These are phyloP conservation scores for Sebastes trivittatus DNA, from an alignment of 2,797 vertebrate genomes.

Conservation along the genomic window DNA sequence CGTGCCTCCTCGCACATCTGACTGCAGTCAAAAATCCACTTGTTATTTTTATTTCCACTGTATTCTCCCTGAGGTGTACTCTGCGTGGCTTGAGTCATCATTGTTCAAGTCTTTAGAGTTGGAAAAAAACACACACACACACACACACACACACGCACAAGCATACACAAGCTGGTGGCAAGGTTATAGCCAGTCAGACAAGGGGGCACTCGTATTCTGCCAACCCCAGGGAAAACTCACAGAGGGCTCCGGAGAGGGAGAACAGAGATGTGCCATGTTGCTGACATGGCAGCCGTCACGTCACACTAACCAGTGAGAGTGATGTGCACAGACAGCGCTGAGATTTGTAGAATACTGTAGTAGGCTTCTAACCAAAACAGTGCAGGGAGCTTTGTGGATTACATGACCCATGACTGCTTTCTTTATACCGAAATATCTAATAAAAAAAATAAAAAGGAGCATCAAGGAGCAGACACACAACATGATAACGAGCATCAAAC, in stretches of 20 bases:
- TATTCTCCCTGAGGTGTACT: slow-evolving; percentile 81
- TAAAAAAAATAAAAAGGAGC: slow-evolving; percentile 1
- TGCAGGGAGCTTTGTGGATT: slow-evolving; percentile 32
- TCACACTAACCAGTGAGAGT: slow-evolving; percentile 79
- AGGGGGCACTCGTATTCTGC: slow-evolving; percentile 82
- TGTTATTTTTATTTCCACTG: slow-evolving; percentile 78
- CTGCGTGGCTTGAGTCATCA: slow-evolving; percentile 83
- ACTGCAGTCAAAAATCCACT: slow-evolving; percentile 80
- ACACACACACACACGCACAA: slow-evolving; percentile 40
- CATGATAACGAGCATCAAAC: neutral
- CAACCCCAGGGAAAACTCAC: slow-evolving; percentile 81
- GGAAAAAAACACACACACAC: slow-evolving; percentile 40
- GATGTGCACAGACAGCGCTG: slow-evolving; percentile 78
- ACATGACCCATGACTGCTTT: slow-evolving; percentile 23
- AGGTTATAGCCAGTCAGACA: slow-evolving; percentile 84
- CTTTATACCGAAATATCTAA: slow-evolving; percentile 18
- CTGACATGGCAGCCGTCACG: slow-evolving; percentile 85
- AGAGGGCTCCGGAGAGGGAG: slow-evolving; percentile 74
- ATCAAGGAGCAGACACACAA: neutral
- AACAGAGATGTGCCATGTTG: slow-evolving; percentile 77
- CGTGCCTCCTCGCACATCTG: slow-evolving; percentile 67
- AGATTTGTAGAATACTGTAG: slow-evolving; percentile 68
- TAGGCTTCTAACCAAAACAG: slow-evolving; percentile 54
- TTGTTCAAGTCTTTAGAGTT: slow-evolving; percentile 83
- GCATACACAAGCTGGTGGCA: slow-evolving; percentile 82